Evolutionary conservation across 2,113 vertebrate species (phyloP), one percentile per base, ranked within the genome.

Genomic region (Clarias magur): DNA sequence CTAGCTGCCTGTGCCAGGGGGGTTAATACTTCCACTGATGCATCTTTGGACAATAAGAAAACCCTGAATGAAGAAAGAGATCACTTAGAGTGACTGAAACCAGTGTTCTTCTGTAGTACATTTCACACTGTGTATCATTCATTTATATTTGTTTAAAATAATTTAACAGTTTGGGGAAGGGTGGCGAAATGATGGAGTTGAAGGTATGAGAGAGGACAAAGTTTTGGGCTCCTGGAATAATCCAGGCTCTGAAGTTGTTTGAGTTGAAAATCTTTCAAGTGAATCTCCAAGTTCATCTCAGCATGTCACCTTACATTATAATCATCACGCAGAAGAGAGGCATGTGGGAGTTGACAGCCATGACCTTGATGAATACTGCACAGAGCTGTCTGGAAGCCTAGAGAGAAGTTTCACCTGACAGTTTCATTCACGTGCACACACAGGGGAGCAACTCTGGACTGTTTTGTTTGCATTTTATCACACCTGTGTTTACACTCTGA

Each of bases 401-500:
- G 10, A 62, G 68, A 54, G 62, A 70, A 34, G 54, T 68, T 86
- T 30, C 80, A 48, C 80, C 75, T 67, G 76, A 87, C 81, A 84
- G 34, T 70, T 23, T 67, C 30, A 70, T 87, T 70, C 86, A 78
- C 72, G 76, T 78, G 10, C 54, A 57, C 48, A 70, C n/a, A 80
- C 30, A 70, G 21, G 1, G 42, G 30, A 70, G n/a, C 48, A 48
- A 15, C 54, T 81, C 81, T 68, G 34, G 34, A 10, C 54, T 82
- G 73, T 38, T 73, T 54, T 88, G 78, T 79, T 87, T 78, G 38
- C 84, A 70, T 84, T 88, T 80, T 78, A 76, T 87, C 81, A 30
- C 87, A 88, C 88, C 86, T 90, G 82, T 90, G 83, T 88, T 90
- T 88, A 85, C 87, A 82, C 54, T 76, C 53, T 2, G 70, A 83